A percentile compares a stretch with the other conserved stretches of the same genome.
Conservation (phyloP, 2,113 vertebrate species). For the Drymodes brunneopygia region DNA sequence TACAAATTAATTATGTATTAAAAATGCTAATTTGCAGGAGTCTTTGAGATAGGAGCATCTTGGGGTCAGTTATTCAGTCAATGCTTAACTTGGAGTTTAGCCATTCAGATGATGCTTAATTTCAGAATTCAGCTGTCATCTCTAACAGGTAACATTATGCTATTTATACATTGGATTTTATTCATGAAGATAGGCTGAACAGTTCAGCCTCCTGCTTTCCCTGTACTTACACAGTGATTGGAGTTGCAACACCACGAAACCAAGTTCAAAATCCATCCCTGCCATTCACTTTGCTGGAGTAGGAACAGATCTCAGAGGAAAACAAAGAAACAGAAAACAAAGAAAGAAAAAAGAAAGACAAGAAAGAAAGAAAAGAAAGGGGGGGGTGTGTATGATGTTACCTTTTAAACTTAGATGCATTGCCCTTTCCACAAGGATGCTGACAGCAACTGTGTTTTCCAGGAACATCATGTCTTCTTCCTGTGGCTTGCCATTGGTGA, state of each 20-base stretch:
- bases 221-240: rapidly evolving
- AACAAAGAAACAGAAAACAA: background rate
- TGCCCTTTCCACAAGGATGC: conserved; percentile 84
- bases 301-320: background rate
- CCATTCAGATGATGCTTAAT: background rate
- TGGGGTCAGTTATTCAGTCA: background rate
- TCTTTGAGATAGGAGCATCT: background rate
- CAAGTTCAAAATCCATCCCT: background rate
- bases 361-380: background rate
- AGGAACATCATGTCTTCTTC: background rate
- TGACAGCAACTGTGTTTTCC: conserved; percentile 80
- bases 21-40: background rate
- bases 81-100: background rate
- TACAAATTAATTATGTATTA: background rate
- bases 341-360: background rate
- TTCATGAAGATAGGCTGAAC: background rate
- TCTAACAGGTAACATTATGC: background rate
- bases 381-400: background rate
- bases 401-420: conserved; percentile 95
- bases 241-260: background rate
- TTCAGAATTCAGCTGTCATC: background rate
- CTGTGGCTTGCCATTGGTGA: background rate
- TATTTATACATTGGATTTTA: background rate
- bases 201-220: background rate
- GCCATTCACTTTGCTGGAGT: too few species aligned